Base-by-base conservation (phyloP, 1,140 invertebrate genomes). In the Procambarus clarkii region DNA sequence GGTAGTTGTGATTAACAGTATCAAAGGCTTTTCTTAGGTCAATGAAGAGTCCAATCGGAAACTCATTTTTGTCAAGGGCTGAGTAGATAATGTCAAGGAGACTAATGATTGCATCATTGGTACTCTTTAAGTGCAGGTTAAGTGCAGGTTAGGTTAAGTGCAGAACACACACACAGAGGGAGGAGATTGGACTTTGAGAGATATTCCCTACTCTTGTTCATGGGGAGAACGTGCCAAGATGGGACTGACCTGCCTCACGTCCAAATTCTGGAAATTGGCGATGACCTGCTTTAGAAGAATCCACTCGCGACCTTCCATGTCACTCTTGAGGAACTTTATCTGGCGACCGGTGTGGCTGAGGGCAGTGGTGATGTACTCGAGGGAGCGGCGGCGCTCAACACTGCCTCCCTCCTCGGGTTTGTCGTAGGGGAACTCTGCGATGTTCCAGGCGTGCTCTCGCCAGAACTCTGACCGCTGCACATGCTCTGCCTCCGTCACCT, bases 291-390 rank as follows among this genome's bases (percentile, higher is more conserved):
- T 81, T 2, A 93, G 88, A 7, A 93, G 91, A 58, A 93, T 91
- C 91, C 91, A 92, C 64, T 92, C 91, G 0, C 92, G 71, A 2
- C 91, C 92, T 50, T 89, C 86, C 76, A 91, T 18, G 64, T 93
- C 92, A 76, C 92, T 93, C 82, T 93, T 93, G 71, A 93, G 24
- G 64, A 77, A 92, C 69, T 93, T 93, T 1, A 93, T 86, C 45
- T 91, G 86, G 24, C 76, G 71, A 0, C 87, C 83, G 60, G 8
- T 54, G 87, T 93, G 92, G 3, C 76, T 34, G 18, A 93, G 90
- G 34, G 88, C 71, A 7, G 60, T 50, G 21, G 34, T n/a, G 24
- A 93, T 87, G 79, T 76, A 93, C 18, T 93, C 88, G 18, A 93
- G 74, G 13, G 91, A 92, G n/a, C 92, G 82, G 2, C 92, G 86